Base-by-base conservation (phyloP, 2,113 vertebrate genomes). In the Ceyx margarethae region DNA sequence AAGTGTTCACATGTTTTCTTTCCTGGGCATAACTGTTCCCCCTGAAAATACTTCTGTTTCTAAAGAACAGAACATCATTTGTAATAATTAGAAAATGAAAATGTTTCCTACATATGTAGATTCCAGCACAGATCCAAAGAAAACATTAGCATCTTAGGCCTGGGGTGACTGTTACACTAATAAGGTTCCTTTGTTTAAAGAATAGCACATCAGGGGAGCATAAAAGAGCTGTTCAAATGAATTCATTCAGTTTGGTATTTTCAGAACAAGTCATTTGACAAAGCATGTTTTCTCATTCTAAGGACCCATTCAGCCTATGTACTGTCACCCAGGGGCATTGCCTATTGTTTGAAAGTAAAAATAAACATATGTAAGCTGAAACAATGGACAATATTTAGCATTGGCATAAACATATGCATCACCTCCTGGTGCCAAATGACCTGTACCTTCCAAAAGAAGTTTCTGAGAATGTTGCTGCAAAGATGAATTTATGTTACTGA, bases 321-420 rank as follows among this genome's bases (percentile, higher is more conserved):
- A 75, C 45, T 45, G 72, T 73, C 76, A 92, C 66, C 74, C 89
- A 85, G 46, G 64, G 84, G 81, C 81, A 96, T 37, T 89, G 89
- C 50, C 78, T 92, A 92, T 96, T 95, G 89, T 95, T 81, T 89
- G 74, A 92, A 94, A 93, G 84, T 81, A 95, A 95, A 95, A 84
- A 2, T 43, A 88, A 93, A 86, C 90, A 95, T 57, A 92, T 93
- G 93, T 43, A 81, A 90, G 35, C 15, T 61, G 74, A 94, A 95
- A 91, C 93, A 95, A 96, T 68, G 45, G 76, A 51, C 88, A 86
- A 88, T 83, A 93, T 89, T 95, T 86, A 94, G 83, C 66, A 78
- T 46, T 84, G 28, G 53, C 73, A 73, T 88, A 81, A 90, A 90
- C 65, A 86, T 77, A 94, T 84, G 85, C 68, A 93, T 78, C 86